Conservation (phyloP, 2,797 vertebrate species). For the Centroberyx gerrardi region DNA sequence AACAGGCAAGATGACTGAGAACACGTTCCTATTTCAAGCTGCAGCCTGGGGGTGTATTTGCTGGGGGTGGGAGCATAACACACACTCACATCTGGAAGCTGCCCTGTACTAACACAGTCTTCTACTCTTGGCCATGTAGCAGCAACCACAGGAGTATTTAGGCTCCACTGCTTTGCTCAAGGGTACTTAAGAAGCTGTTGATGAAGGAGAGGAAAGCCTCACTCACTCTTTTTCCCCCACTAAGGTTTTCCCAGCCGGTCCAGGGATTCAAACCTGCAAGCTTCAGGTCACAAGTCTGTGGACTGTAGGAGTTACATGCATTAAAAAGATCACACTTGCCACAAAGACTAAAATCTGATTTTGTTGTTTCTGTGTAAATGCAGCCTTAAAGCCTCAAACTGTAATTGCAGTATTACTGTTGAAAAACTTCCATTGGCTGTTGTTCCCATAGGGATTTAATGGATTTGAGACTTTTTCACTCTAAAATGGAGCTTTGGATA, state of each 20-base stretch:
- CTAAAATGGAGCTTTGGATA: too few relatives aligned
- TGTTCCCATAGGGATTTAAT: background rate
- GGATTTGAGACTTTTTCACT: background rate
- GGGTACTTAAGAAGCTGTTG: conserved; percentile 4
- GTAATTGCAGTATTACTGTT: conserved; percentile 26
- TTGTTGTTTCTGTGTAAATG: conserved; percentile 30
- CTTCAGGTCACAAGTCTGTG: background rate
- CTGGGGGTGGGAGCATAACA: conserved; percentile 21
- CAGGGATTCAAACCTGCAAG: background rate
- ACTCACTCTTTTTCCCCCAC: background rate
- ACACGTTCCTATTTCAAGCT: conserved; percentile 34
- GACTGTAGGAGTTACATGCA: background rate
- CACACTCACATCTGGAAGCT: conserved; percentile 53
- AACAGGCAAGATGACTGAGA: conserved; percentile 41
- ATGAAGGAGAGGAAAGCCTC: background rate
- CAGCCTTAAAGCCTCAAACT: conserved; percentile 21
- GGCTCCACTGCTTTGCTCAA: conserved; percentile 24
- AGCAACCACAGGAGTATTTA: conserved; percentile 8
- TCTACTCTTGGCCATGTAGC: conserved; percentile 10
- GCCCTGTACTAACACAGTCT: conserved; percentile 23
- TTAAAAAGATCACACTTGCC: background rate
- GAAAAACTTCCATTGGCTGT: background rate
- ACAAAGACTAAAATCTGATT: conserved; percentile 30
- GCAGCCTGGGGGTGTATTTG: conserved; percentile 25
- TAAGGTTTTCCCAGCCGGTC: background rate